Conservation (phyloP, 1,140 invertebrate species). For the Papilio aristodemus region DNA sequence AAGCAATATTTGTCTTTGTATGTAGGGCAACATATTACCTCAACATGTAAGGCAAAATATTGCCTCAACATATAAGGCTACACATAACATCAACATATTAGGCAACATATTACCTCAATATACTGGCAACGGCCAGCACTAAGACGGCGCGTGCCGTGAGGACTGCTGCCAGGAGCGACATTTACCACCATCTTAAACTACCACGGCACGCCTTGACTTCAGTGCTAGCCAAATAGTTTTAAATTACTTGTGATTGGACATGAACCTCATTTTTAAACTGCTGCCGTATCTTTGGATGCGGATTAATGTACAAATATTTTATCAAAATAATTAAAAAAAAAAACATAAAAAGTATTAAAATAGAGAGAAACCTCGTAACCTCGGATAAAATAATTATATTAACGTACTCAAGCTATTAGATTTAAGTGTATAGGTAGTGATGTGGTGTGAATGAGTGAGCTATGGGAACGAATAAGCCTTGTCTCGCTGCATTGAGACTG, state of each 20-base stretch:
- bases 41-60: neutral
- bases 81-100: neutral
- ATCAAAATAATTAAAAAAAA: neutral
- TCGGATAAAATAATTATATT: neutral
- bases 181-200: neutral
- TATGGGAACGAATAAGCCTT: no score
- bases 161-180: no score
- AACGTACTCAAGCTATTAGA: neutral
- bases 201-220: neutral
- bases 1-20: no score
- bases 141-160: neutral
- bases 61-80: neutral
- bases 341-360: neutral
- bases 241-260: constrained; percentile 12
- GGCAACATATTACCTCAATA: neutral
- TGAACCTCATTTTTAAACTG: constrained; percentile 9
- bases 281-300: neutral
- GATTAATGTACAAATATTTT: neutral
- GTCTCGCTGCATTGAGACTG: neutral
- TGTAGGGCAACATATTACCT: neutral
- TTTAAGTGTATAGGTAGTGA: constrained; percentile 7
- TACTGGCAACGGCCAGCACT: neutral
- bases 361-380: neutral
- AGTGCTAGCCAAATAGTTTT: neutral
- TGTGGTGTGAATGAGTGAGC: neutral